Base-by-base conservation (phyloP, 2,797 vertebrate genomes). In the Sebastes kiyomatsui region DNA sequence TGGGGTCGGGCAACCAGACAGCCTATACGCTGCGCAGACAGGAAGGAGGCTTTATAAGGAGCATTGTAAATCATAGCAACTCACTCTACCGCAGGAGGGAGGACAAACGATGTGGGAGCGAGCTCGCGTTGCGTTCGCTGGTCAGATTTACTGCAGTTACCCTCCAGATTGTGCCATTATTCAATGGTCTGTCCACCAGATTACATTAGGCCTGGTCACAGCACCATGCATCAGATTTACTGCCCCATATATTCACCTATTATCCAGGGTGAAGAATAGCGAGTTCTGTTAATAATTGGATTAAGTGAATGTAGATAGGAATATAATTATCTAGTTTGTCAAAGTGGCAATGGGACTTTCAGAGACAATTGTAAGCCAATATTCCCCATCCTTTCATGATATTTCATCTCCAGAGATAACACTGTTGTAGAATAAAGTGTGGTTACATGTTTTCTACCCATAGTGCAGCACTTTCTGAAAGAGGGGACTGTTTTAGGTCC, bases 131-230 rank as follows among this genome's bases (percentile, higher is more conserved):
- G 82, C 75, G 79, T 87, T 88, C 71, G 64, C 77, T 73, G 68
- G 64, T 88, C 72, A 72, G 84, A 91, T 90, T 88, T 84, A 88
- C 84, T 88, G 88, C 64, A 25, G 81, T 73, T 42, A 64, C 59
- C 87, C 72, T 88, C 71, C 86, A 94, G 90, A 93, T 93, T 88
- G 90, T 87, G 81, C 79, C 90, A 93, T 95, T 78, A 88, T 83
- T 96, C 94, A 93, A 72, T 33, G 71, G 72, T 81, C 87, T 87
- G 88, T 89, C 90, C 75, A 49, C 33, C 32, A 79, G 90, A 95
- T 95, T 89, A 81, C 89, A 93, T 96, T 94, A 94, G 65, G 67
- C 84, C 28, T 73, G 42, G 72, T 88, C 85, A 46, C 86, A 80
- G 87, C 87, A 49, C 33, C 65, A 88, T 94, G 84, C 72, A 82